Base-by-base conservation (phyloP, 2,797 vertebrate species). In the Tadarida brasiliensis region DNA sequence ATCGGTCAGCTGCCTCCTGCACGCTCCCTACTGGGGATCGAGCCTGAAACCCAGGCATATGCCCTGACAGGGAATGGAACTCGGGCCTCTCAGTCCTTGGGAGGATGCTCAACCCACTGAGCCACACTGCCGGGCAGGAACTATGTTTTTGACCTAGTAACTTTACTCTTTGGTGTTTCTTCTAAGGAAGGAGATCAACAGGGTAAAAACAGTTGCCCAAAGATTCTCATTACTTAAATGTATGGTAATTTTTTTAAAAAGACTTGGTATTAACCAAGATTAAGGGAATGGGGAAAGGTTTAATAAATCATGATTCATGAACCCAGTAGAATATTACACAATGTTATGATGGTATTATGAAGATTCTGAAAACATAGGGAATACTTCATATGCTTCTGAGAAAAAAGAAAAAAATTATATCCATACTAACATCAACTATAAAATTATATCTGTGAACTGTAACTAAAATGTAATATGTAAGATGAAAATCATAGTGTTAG, bases 401-500 rank as follows among this genome's bases (percentile, higher is more conserved):
- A 39, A 76, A 84, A 39, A 51, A 95, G 30, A 76, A 76, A 94
- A 67, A 65, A 65, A 76, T 15, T 49, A 19, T 5, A n/a, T 74
- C 0, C 39, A 68, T 51, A 85, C 9, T 68, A 61, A 73, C 26
- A 54, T 24, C 86, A 92, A 81, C 2, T 65, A 7, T 90, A 71
- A 76, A 93, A 65, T n/a, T 71, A 30, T 49, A 22, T 73, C 68
- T 88, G 33, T 82, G 61, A 91, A 68, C 51, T 88, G 14, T 86
- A 22, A 65, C 70, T 84, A 5, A 87, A 93, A 73, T 93, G 44
- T 71, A 88, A 82, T 54, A 39, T 33, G 70, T 14, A 88, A 44
- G 33, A 68, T 89, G 67, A 95, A 83, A 82, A 78, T 26, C 26
- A 30, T 80, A 86, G 77, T 91, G 59, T 87, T 44, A 51, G 30